Evolutionary conservation across 1,140 invertebrate genomes (phyloP), one percentile per base, ranked within the genome.

Genomic region (Drosophila equinoxialis): DNA sequence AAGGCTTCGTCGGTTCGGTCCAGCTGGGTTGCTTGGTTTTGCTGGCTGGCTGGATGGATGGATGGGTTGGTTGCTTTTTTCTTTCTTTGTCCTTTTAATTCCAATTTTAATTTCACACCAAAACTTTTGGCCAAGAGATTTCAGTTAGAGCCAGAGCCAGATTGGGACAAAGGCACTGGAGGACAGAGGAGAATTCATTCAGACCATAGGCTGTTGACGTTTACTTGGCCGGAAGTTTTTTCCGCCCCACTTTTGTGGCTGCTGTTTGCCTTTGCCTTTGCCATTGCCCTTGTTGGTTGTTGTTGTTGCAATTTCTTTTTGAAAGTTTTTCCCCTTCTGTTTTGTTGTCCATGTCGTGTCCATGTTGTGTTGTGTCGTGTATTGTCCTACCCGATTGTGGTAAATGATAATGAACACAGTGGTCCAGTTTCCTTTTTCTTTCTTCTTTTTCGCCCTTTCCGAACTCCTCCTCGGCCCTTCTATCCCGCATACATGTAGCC

Each of bases 81-180:
- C 54, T 48, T 60, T 71, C 61, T 71, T 79, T 74, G 76, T 87
- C 65, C 79, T 79, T 77, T 86, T 87, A 87, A 87, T 86, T 83
- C 58, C 69, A 82, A 86, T 79, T 87, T 77, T 74, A 77, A 83
- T 86, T 87, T 87, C 76, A 86, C 83, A 87, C 83, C 73, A 80
- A 87, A 86, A 87, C 76, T 87, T 81, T 82, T 68, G 45, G 26
- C 51, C 51, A 60, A 58, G 63, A 51, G 45, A 51, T 8, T 51
- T 23, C 17, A 51, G 45, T 51, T 51, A 51, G 45, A 23, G 45
- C 20, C 45, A 11, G 45, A 23, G 30, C 30, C 30, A 30, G 45
- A 51, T 51, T 51, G 17, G 45, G 17, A 51, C 17, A 51, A 51
- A 51, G 20, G 45, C 5, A 30, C 8, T 39, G 37, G 11, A 30